Conservation (phyloP, 2,797 vertebrate genomes). For the Hozukius guyotensis region DNA sequence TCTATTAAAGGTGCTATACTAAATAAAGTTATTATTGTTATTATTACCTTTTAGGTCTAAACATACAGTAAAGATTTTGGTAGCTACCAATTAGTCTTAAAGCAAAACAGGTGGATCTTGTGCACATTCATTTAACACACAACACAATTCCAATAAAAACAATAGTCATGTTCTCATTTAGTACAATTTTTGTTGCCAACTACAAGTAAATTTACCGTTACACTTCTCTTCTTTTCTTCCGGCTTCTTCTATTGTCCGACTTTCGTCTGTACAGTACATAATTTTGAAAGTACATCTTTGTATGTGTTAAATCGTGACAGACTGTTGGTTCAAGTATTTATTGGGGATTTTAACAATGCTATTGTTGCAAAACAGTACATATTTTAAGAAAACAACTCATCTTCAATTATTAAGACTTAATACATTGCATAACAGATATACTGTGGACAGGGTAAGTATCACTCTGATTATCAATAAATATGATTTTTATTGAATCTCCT, state of each 20-base stretch:
- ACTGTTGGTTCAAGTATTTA: not conserved
- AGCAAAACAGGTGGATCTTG: not conserved
- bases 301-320: not conserved
- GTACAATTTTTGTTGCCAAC: not conserved
- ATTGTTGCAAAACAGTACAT: not conserved
- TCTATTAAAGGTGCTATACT: too few relatives aligned
- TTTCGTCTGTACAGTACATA: not conserved
- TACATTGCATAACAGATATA: not conserved
- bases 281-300: not conserved
- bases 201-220: not conserved
- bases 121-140: not conserved
- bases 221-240: not conserved
- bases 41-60: not conserved
- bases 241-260: not conserved
- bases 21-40: too few relatives aligned
- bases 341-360: not conserved
- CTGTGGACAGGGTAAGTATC: not conserved
- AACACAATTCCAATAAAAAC: not conserved
- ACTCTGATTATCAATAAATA: not conserved
- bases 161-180: not conserved
- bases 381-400: not conserved
- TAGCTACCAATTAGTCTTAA: not conserved
- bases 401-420: not conserved
- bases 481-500: constrained; percentile 17
- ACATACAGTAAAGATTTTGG: not conserved